phyloP scores from a whole-genome alignment of 2,113 vertebrate genomes.

The Dinomys branickii region DNA sequence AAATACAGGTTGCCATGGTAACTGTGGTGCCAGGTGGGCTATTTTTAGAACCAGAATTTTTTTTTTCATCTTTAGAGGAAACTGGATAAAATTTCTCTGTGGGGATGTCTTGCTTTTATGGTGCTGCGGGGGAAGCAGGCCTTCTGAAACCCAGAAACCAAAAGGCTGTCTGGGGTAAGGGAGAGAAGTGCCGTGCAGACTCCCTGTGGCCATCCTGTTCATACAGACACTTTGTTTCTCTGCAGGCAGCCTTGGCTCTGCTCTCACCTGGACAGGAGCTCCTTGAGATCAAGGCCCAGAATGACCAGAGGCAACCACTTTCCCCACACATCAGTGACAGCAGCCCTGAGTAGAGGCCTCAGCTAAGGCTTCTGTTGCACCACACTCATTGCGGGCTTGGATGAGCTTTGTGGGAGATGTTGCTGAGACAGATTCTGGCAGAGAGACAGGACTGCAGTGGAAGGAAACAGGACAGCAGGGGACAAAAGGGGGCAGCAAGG shows the following conservation, averaged over 20 bases:
- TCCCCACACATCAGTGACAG: no score
- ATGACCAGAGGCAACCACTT: not conserved
- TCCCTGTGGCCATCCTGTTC: not conserved
- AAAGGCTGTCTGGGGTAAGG: not conserved
- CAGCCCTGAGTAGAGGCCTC: not conserved
- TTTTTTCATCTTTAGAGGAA: conserved; percentile 75
- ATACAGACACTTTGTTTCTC: not conserved
- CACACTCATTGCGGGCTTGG: not conserved
- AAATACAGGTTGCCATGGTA: conserved; percentile 89
- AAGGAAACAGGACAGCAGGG: not conserved
- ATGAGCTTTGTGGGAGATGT: not conserved
- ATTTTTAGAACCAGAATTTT: conserved; percentile 84
- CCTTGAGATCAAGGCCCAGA: not conserved
- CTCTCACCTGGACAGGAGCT: not conserved
- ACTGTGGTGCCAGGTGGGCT: conserved; percentile 80
- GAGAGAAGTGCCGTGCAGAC: not conserved
- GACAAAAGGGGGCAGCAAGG: not conserved
- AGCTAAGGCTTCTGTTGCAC: not conserved
- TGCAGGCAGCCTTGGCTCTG: no score
- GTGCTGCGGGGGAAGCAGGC: not conserved
- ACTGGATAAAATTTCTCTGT: conserved; percentile 69
- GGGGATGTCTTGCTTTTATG: not conserved
- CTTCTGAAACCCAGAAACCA: conserved; percentile 7
- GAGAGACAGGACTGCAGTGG: not conserved
- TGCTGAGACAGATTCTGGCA: not conserved